Conservation (phyloP, 2,113 vertebrate species). For the Lepus americanus region DNA sequence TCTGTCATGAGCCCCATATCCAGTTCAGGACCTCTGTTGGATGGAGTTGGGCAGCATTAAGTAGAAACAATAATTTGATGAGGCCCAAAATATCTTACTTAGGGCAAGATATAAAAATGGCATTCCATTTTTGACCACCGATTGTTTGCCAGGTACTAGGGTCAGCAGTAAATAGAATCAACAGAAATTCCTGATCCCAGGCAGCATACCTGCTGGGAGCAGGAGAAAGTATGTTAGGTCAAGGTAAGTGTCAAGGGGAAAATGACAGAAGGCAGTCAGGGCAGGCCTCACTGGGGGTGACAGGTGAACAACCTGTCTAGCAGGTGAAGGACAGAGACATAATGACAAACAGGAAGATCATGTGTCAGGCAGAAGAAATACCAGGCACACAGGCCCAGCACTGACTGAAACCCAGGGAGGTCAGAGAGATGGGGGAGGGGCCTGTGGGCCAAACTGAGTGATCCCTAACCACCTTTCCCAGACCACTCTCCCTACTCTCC, state of each 20-base stretch:
- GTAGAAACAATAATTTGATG: background rate
- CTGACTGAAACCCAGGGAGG: background rate
- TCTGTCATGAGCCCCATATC: background rate
- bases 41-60: background rate
- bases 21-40: background rate
- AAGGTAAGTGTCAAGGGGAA: background rate
- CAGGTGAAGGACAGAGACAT: background rate
- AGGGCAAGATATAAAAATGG: background rate
- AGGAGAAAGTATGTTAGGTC: background rate
- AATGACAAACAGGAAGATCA: background rate
- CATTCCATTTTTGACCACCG: background rate
- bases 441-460: background rate
- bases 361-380: background rate
- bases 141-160: background rate
- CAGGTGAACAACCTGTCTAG: background rate
- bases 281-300: background rate
- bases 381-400: background rate
- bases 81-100: background rate
- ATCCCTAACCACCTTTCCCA: background rate
- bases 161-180: background rate
- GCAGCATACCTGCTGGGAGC: background rate
- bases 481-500: background rate
- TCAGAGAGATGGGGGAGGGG: background rate
- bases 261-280: background rate
- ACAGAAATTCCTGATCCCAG: background rate